A percentile compares a stretch with the other conserved stretches of the same genome.
These are phyloP conservation scores for Danio albolineatus DNA, from an alignment of 2,797 vertebrate species.

Conservation along the genomic window DNA sequence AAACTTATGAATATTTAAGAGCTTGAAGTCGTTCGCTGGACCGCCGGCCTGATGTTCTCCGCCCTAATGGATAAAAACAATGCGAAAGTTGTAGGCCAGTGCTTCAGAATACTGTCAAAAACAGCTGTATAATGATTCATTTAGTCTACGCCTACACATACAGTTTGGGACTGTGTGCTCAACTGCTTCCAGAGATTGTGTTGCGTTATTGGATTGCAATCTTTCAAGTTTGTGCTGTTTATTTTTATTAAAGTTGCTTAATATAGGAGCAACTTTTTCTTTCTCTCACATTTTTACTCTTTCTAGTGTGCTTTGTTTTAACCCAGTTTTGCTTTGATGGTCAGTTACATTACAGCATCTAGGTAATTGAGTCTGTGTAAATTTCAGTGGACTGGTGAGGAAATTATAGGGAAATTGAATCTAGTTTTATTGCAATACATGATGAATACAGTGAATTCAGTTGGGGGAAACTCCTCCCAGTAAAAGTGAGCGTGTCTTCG, in stretches of 20 bases:
- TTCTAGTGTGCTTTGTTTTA: constrained; percentile 11
- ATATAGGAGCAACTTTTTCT: not conserved
- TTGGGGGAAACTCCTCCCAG: constrained; percentile 1
- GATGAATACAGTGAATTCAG: constrained; percentile 32
- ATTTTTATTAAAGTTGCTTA: not conserved
- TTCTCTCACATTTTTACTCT: not conserved
- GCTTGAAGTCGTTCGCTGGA: constrained; percentile 20
- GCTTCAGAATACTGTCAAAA: constrained; percentile 11
- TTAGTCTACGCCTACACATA: constrained; percentile 16
- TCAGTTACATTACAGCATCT: constrained; percentile 17
- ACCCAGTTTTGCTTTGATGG: constrained; percentile 7
- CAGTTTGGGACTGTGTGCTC: constrained; percentile 32
- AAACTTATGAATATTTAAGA: not conserved
- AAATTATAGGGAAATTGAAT: not conserved
- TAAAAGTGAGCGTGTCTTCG: constrained; percentile 7
- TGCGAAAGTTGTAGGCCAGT: constrained; percentile 20
- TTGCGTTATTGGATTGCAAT: constrained; percentile 11
- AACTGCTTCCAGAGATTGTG: constrained; percentile 24
- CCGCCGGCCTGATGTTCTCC: constrained; percentile 4
- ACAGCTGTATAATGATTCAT: constrained; percentile 12
- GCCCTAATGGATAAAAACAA: constrained; percentile 8
- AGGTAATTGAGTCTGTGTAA: constrained; percentile 8
- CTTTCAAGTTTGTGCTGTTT: constrained; percentile 18
- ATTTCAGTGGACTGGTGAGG: constrained; percentile 7
- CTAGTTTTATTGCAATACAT: constrained; percentile 25